Percentiles rank a stretch among this genome's conserved stretches.
Conservation (phyloP, 2,888 invertebrate species). For the Hetaerina titia region DNA sequence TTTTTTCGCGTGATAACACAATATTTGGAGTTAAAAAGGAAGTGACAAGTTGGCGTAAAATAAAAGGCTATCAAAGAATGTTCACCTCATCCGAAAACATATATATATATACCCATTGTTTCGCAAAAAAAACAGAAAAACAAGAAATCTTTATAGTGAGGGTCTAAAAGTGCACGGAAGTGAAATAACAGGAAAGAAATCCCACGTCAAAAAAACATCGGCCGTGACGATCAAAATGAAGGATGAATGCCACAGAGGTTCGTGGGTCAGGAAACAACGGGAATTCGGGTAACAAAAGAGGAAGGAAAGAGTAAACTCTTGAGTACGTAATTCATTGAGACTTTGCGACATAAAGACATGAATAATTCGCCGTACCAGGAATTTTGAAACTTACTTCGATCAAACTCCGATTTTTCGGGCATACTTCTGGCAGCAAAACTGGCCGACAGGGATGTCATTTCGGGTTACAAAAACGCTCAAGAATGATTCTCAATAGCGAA, state of each 20-base stretch:
- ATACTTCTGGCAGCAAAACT: too few species aligned
- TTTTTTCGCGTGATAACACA: not conserved
- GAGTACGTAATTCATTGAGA: not conserved
- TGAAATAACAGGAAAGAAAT: conserved; percentile 15
- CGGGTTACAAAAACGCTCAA: too few species aligned
- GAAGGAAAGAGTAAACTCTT: not conserved
- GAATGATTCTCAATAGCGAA: too few species aligned
- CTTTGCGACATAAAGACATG: not conserved
- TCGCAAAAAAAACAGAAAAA: not conserved
- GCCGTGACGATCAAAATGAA: not conserved
- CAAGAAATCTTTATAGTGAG: not conserved
- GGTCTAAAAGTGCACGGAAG: not conserved
- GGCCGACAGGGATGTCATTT: too few species aligned
- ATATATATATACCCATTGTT: not conserved
- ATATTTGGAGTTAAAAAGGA: not conserved
- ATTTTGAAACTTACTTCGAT: too few species aligned
- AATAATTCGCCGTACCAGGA: too few species aligned
- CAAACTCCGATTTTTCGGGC: too few species aligned
- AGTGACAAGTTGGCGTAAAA: not conserved
- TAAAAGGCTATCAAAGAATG: not conserved
- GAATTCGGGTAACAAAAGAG: not conserved
- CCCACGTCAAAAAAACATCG: not conserved
- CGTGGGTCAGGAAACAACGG: not conserved
- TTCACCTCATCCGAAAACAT: not conserved
- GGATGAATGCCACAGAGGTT: not conserved